These are phyloP conservation scores for Orthosia gracilis DNA, from an alignment of 2,888 invertebrate genomes.

Conservation along the genomic window DNA sequence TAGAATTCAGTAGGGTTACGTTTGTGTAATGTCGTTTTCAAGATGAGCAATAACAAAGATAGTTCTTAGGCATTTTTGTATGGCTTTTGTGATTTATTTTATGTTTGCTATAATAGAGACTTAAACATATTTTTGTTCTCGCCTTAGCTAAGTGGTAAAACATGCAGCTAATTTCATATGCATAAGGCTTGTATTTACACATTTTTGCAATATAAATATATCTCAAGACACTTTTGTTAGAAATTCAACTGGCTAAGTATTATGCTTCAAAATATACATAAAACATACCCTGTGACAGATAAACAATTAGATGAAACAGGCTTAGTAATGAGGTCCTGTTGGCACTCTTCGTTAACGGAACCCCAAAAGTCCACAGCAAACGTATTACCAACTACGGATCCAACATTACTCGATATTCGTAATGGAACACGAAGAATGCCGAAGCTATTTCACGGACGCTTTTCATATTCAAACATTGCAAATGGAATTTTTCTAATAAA, in stretches of 20 bases:
- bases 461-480: conserved; percentile 64
- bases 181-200: not conserved
- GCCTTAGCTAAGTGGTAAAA: too few relatives aligned
- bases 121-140: too few relatives aligned
- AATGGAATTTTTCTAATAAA: conserved; percentile 61
- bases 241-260: not conserved
- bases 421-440: conserved; percentile 58
- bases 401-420: conserved; percentile 59
- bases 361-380: conserved; percentile 25
- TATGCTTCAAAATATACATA: not conserved
- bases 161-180: too few relatives aligned
- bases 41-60: not conserved
- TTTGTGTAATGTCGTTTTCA: not conserved
- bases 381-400: conserved; percentile 48
- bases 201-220: not conserved
- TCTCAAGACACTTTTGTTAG: not conserved
- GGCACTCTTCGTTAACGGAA: not conserved
- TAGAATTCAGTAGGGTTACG: not conserved
- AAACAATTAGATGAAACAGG: not conserved
- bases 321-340: not conserved
- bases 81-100: not conserved
- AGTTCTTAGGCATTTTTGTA: not conserved
- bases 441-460: conserved; percentile 53
- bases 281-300: not conserved
- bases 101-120: not conserved